Evolutionary conservation across 2,888 invertebrate species (phyloP), one percentile per base, ranked within the genome.

Genomic region (Auanema freiburgensis): DNA sequence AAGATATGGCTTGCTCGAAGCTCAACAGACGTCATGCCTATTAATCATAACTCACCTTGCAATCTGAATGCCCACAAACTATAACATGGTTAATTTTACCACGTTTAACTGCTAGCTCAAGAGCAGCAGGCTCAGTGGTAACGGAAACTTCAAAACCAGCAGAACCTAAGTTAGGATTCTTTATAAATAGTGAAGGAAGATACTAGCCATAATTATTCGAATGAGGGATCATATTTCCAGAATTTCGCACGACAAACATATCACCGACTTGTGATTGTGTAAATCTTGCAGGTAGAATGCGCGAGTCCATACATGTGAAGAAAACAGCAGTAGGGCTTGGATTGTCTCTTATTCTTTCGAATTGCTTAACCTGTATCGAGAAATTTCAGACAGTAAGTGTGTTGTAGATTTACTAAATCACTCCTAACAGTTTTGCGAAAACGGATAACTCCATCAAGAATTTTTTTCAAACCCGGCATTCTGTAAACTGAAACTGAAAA

Each of bases 231-330:
- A 97, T 88, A 85, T 96, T 97, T 4, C 94, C 97, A 52, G 96
- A 94, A 87, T 96, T 97, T 85, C 96, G 88, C 1, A 96, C 93
- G 79, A 96, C 91, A 87, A 95, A 96, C 93, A 95, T 94, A 85
- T 97, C 95, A 52, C 97, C 97, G 71, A 95, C 92, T 85, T 92
- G 69, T 23, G 64, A 64, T 40, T 69, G 63, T 2, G 71, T 71
- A 50, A 74, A 69, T 53, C 93, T 88, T 65, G 95, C 93, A 24
- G 96, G 94, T 79, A 95, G 90, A 91, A 97, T 92, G 86, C 97
- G 88, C 85, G 93, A 93, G 88, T 97, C 96, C 91, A 97, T 95
- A 85, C 96, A 97, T 50, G 94, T 93, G 86, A 96, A 94, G 87
- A 96, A 92, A 68, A 96, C 91, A 71, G 94, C 93, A 88, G 92